Evolutionary conservation across 2,797 vertebrate genomes (phyloP), one percentile per base, ranked within the genome.

Genomic region (Myripristis murdjan): DNA sequence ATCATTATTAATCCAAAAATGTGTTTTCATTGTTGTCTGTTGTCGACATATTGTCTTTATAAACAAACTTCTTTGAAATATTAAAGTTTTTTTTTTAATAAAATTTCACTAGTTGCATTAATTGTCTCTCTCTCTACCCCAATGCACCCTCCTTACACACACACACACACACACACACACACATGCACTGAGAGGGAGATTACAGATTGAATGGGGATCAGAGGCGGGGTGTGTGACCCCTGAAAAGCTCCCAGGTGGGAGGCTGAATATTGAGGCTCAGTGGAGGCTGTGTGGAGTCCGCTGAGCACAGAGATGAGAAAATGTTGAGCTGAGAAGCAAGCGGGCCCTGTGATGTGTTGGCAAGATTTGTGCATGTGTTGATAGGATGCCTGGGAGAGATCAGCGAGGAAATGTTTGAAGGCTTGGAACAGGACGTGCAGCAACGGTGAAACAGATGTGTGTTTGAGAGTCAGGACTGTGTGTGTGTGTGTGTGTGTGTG

Each of bases 271-370:
- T 49, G 31, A 48, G 52, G 33, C 49, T 28, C 28, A 52, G 49
- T 16, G 22, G 37, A 44, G 76, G 70, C 55, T 6, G 15, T 18
- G 54, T 39, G 65, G 52, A 70, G n/a, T 70, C 75, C 7, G 6
- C 71, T 65, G 73, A 73, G 81, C 43, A 52, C 41, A 68, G 73
- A 77, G 55, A 86, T 78, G 79, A 87, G 76, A 58, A 48, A 41
- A 41, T 18, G 41, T 59, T 18, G 9, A 15, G 22, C 64, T 67
- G 72, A 66, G 56, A 72, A 66, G 63, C 59, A 43, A 52, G 35
- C 59, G 18, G 65, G 31, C 63, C 24, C 24, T 44, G 4, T 15
- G 26, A 57, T 20, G 75, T 37, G 71, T 46, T 14, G 44, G 39
- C 18, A 52, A 54, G 23, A 24, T 54, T 11, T 54, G 31, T 28